Conservation (phyloP, 2,888 invertebrate species). For the Phanerotoma sp. region DNA sequence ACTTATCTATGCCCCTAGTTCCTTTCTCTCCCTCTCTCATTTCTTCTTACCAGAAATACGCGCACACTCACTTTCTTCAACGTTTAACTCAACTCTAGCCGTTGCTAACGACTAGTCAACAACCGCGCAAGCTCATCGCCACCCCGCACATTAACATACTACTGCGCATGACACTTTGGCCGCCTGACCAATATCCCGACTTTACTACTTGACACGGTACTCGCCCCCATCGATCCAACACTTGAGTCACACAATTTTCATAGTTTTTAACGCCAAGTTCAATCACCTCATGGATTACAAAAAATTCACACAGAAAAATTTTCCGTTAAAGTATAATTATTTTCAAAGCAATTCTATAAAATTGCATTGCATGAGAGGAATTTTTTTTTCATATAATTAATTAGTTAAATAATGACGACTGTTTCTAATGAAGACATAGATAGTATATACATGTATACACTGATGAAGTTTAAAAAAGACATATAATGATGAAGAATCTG, state of each 20-base stretch:
- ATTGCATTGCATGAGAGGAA: no score
- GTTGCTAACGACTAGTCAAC: conserved; percentile 1
- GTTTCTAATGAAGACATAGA: no score
- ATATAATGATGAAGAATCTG: no score
- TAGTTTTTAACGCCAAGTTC: not conserved
- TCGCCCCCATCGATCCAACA: conserved; percentile 17
- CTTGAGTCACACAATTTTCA: not conserved
- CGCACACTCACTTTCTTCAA: not conserved
- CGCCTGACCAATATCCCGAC: conserved; percentile 29
- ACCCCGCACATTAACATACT: not conserved
- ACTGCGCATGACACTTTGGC: conserved; percentile 10
- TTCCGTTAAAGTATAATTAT: no score
- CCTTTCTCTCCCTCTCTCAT: not conserved
- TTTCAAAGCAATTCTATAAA: no score
- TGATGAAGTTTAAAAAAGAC: no score
- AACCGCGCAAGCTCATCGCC: conserved; percentile 3
- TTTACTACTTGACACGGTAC: conserved; percentile 25
- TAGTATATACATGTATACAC: no score
- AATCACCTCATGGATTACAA: not conserved
- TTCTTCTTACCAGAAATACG: not conserved
- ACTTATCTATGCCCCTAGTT: conserved; percentile 11
- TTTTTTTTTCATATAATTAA: no score
- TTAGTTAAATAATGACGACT: no score
- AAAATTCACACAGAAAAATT: not conserved
- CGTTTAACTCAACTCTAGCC: conserved; percentile 3